Percentiles rank a stretch among this genome's conserved stretches.
phyloP scores from a whole-genome alignment of 2,113 vertebrate species.

The Mesembrinibis cayennensis region DNA sequence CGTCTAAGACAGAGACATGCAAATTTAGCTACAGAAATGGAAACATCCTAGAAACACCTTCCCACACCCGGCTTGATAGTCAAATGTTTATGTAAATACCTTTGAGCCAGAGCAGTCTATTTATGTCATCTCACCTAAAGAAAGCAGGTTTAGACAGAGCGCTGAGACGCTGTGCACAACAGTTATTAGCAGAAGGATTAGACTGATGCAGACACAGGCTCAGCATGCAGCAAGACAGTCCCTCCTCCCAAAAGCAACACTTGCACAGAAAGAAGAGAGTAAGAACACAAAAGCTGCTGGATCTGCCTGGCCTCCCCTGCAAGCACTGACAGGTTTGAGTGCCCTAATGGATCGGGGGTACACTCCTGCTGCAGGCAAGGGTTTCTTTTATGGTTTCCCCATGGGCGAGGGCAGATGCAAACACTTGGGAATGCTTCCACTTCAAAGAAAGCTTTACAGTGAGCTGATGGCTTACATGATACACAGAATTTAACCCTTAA shows the following conservation, averaged over 20 bases:
- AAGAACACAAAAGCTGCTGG: neutral
- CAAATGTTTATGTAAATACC: neutral
- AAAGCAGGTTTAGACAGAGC: neutral
- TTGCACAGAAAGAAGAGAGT: neutral
- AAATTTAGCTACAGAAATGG: neutral
- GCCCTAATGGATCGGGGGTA: neutral
- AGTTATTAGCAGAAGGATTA: neutral
- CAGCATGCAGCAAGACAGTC: neutral
- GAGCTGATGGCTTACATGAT: neutral
- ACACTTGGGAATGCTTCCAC: neutral
- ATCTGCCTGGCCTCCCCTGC: neutral
- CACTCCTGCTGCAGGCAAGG: neutral
- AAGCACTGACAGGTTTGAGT: neutral
- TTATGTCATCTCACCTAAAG: neutral
- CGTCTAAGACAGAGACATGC: neutral
- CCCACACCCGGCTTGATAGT: neutral
- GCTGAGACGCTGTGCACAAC: neutral
- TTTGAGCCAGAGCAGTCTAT: neutral
- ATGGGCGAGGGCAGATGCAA: neutral
- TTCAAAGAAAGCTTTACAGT: neutral
- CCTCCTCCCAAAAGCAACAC: neutral
- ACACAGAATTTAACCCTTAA: neutral
- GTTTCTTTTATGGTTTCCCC: neutral
- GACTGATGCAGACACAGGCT: neutral
- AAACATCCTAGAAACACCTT: slow-evolving; percentile 44